Base-by-base conservation (phyloP, 1,140 invertebrate species). In the Atta cephalotes region DNA sequence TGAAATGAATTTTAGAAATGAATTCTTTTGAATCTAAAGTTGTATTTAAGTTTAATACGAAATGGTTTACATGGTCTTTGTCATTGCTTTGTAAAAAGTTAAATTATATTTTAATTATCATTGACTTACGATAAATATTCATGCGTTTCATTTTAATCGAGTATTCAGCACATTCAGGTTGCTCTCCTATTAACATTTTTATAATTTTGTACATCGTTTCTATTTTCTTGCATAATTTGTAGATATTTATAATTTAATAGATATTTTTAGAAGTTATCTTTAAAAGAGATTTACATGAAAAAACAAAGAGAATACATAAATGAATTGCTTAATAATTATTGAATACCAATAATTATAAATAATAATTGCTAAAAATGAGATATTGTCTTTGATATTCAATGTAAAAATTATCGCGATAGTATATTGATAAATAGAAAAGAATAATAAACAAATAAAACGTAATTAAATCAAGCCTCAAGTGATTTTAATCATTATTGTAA, bases 261-360 rank as follows among this genome's bases (percentile, higher is more conserved):
- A 12, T 12, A 53, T 7, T 39, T 25, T 60, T 74, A 74, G 53
- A 39, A 72, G 25, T 5, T 5, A 56, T 74, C 1, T 56, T 74
- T 53, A 53, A 74, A 28, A 74, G 28, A 56, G 16, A 56, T 77
- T 77, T 45, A 68, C 14, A 79, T 53, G 2, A 9, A 1, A 58
- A 80, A 56, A 12, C 12, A 53, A 5, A 51, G 10, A 51, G n/a
- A 28, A 66, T 51, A 1, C 16, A 18, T 62, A 45, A 77, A 62
- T 45, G 4, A 39, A 58, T 76, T 49, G 14, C 14, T 9, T 51
- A 72, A 31, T 72, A 49, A 16, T 45, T 62, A 35, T 21, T 39
- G 28, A 62, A 74, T 77, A 77, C 12, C 45, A 70, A 68, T 58
- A 21, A 58, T 70, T 9, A 18, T 79, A 82, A 21, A 80, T 5